Evolutionary conservation across 2,888 invertebrate genomes (phyloP).

Genomic region (Callinectes sapidus): DNA sequence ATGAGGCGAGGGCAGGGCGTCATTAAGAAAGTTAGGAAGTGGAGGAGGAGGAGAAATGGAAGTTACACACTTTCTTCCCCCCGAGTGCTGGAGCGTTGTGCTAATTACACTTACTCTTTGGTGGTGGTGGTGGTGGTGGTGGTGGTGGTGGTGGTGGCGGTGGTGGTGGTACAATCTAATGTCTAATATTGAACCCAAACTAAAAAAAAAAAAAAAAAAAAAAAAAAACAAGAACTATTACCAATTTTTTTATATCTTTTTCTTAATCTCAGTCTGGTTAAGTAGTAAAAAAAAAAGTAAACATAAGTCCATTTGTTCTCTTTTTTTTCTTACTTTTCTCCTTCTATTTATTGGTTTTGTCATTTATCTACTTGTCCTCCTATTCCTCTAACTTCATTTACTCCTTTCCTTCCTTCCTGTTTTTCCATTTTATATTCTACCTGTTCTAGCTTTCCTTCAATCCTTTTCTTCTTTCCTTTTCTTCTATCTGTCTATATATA

Average conservation of each 20-base stretch:
- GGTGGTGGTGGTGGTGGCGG: neutral
- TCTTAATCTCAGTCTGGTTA: neutral
- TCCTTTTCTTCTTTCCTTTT: neutral
- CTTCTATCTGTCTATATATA: too few species aligned
- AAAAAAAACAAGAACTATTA: neutral
- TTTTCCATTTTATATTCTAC: neutral
- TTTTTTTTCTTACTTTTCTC: neutral
- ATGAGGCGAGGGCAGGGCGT: constrained; percentile 15
- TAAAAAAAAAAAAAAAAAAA: neutral
- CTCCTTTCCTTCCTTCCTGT: neutral
- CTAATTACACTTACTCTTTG: constrained; percentile 33
- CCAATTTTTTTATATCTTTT: too few species aligned
- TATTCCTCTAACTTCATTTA: neutral
- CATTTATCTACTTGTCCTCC: neutral
- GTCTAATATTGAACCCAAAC: neutral
- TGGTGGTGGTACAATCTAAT: neutral
- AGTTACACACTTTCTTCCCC: constrained; percentile 28
- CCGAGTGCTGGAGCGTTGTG: neutral
- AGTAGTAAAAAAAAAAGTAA: neutral
- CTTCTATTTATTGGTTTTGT: neutral
- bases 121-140: constrained; percentile 14
- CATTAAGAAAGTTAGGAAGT: constrained; percentile 32
- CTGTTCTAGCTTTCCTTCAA: neutral
- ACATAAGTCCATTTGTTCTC: neutral
- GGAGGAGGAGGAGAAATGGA: constrained; percentile 29